These are phyloP conservation scores for Acanthornis magna DNA, from an alignment of 2,797 vertebrate genomes.

Conservation along the genomic window DNA sequence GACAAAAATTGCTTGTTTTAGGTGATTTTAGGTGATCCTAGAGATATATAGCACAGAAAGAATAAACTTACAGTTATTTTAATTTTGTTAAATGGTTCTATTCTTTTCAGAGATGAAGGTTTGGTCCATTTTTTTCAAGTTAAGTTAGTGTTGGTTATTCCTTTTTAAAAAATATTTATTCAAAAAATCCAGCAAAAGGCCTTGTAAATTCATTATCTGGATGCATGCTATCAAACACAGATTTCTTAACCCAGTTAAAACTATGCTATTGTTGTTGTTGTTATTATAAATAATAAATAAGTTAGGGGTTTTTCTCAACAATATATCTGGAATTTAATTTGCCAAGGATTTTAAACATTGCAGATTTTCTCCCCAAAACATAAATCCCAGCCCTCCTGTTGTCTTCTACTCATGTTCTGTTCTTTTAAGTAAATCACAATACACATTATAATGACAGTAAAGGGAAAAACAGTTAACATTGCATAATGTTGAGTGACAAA, in stretches of 20 bases:
- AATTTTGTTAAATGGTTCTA: background rate
- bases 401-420: background rate
- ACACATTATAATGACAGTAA: background rate
- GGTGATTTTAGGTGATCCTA: background rate
- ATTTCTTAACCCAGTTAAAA: background rate
- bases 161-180: background rate
- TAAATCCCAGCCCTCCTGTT: background rate
- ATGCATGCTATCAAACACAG: background rate
- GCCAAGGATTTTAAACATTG: background rate
- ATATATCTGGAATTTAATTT: background rate
- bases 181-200: background rate
- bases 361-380: background rate
- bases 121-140: background rate
- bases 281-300: background rate
- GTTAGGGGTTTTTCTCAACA: rapidly evolving
- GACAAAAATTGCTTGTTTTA: background rate
- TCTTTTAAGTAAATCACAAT: background rate
- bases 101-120: background rate
- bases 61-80: background rate
- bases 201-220: background rate
- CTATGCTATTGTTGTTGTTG: background rate
- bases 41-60: background rate
- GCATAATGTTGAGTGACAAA: background rate
- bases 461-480: background rate
- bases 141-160: background rate